A percentile compares a stretch with the other conserved stretches of the same genome.
These are phyloP conservation scores for Apamea epomidion DNA, from an alignment of 2,888 invertebrate species.

Conservation along the genomic window DNA sequence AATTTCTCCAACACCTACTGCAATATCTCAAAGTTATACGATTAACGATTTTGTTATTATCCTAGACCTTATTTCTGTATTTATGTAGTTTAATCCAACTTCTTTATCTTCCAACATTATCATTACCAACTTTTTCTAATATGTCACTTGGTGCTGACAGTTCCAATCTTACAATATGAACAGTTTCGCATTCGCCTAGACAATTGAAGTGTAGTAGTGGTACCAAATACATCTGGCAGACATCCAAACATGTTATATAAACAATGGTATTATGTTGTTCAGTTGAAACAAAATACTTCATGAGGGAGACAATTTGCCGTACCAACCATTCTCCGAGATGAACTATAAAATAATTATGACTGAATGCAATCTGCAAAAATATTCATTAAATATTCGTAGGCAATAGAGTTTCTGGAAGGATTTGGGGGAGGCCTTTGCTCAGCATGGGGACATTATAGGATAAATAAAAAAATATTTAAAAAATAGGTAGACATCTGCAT, in stretches of 20 bases:
- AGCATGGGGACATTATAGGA: background rate
- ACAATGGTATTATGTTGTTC: slow-evolving; percentile 50
- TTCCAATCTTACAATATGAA: slow-evolving; percentile 25
- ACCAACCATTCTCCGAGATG: slow-evolving; percentile 21
- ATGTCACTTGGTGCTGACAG: slow-evolving; percentile 11
- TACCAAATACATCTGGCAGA: slow-evolving; percentile 58
- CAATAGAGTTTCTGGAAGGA: background rate
- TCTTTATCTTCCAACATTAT: slow-evolving; percentile 20
- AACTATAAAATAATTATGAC: slow-evolving; percentile 29
- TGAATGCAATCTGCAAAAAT: slow-evolving; percentile 24
- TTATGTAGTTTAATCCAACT: slow-evolving; percentile 1
- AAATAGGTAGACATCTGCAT: background rate
- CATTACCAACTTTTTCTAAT: slow-evolving; percentile 34
- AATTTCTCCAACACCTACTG: background rate
- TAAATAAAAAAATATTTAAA: too few species aligned
- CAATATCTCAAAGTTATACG: background rate
- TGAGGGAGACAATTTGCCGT: slow-evolving; percentile 28
- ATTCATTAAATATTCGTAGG: background rate
- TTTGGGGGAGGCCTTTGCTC: background rate
- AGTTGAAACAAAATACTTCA: slow-evolving; percentile 48
- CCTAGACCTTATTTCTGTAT: background rate
- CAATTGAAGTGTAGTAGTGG: slow-evolving; percentile 51
- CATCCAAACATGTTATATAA: slow-evolving; percentile 61
- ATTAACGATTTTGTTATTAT: slow-evolving; percentile 13
- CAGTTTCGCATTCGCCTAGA: slow-evolving; percentile 26